Conservation (phyloP, 2,113 vertebrate genomes). For the Xiphorhynchus elegans region DNA sequence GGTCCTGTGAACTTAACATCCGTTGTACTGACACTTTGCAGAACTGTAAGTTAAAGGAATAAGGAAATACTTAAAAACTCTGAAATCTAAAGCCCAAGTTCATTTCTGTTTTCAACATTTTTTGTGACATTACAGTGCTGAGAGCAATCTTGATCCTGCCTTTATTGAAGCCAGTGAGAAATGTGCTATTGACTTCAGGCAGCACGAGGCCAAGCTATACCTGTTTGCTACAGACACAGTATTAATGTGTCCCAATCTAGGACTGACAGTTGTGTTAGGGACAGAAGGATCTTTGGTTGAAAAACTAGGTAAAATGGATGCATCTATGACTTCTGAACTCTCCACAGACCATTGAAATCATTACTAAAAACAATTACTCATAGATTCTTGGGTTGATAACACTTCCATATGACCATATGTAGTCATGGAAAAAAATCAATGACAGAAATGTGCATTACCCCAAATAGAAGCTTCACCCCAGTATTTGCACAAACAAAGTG, state of each 20-base stretch:
- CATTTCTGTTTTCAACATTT: not conserved
- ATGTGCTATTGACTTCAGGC: not conserved
- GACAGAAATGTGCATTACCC: not conserved
- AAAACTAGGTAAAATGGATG: not conserved
- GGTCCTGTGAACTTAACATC: not conserved
- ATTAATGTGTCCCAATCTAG: not conserved
- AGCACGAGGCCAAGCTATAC: not conserved
- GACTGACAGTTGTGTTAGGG: not conserved
- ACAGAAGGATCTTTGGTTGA: not conserved
- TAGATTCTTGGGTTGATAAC: conserved; percentile 23
- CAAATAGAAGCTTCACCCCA: not conserved
- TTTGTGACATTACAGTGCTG: not conserved
- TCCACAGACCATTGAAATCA: not conserved
- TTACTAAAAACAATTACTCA: conserved; percentile 25
- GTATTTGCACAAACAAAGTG: conserved; percentile 11
- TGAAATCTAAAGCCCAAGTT: not conserved
- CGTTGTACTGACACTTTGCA: not conserved
- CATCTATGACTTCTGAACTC: not conserved
- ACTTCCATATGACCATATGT: conserved; percentile 20
- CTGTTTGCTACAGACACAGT: not conserved
- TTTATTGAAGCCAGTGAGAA: not conserved
- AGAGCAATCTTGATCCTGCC: not conserved
- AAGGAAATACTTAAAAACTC: not conserved
- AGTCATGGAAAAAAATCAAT: conserved; percentile 2
- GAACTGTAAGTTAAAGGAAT: not conserved